Evolutionary conservation across 2,113 vertebrate genomes (phyloP).

Genomic region (Euleptes europaea): DNA sequence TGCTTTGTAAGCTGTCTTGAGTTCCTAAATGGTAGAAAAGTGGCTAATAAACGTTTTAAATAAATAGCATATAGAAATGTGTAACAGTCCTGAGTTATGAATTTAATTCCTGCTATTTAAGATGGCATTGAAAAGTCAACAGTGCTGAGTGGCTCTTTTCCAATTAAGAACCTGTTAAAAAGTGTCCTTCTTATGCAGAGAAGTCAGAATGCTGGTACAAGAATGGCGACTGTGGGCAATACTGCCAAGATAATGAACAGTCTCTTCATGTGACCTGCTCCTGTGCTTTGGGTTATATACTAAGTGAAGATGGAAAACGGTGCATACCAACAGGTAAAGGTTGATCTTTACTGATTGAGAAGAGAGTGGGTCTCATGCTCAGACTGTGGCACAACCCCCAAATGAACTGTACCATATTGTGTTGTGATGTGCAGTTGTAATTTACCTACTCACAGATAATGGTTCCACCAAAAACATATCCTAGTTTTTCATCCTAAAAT

Average conservation of each 20-base stretch:
- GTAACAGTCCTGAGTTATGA: neutral
- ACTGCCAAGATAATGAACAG: conserved; percentile 66
- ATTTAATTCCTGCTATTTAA: neutral
- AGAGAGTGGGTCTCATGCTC: fast-evolving
- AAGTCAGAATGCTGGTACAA: conserved; percentile 72
- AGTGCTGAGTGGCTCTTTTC: fast-evolving
- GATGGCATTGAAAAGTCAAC: fast-evolving
- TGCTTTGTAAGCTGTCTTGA: no score
- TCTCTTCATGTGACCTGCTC: conserved; percentile 53
- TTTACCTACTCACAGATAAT: no score
- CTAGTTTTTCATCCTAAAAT: no score
- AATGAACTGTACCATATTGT: no score
- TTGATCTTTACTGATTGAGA: fast-evolving
- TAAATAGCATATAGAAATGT: no score
- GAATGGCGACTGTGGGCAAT: conserved; percentile 80
- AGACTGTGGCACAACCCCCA: neutral
- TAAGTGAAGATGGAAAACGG: conserved; percentile 64
- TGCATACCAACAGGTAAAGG: conserved; percentile 66
- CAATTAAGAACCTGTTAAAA: fast-evolving
- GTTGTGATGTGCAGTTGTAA: no score
- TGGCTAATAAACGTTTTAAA: no score
- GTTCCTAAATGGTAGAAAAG: no score
- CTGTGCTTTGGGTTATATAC: conserved; percentile 67
- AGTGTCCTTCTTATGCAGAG: conserved; percentile 42
- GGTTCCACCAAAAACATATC: no score